Evolutionary conservation across 2,113 vertebrate genomes (phyloP).

Genomic region (Calyptomena viridis): DNA sequence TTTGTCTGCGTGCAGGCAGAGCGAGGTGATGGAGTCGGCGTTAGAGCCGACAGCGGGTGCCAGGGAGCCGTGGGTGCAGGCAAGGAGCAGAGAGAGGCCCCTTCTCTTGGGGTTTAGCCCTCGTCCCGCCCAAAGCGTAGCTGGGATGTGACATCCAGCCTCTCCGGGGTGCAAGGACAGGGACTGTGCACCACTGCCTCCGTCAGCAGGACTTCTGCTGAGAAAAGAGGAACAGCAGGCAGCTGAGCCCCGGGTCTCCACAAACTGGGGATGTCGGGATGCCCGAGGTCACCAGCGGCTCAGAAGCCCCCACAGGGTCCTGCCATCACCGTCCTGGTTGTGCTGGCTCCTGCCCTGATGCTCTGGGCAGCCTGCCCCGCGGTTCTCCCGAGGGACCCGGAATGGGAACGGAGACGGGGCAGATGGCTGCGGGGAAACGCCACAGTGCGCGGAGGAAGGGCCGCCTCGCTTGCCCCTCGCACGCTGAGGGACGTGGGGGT

Average conservation of each 20-base stretch:
- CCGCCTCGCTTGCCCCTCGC: not conserved
- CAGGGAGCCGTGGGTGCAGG: constrained; percentile 7
- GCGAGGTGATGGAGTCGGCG: not conserved
- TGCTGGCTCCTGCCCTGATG: not conserved
- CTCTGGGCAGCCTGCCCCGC: not conserved
- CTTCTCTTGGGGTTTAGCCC: not conserved
- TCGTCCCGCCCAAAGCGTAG: accelerated
- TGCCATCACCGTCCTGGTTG: accelerated
- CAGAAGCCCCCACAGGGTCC: not conserved
- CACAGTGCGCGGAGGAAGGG: not conserved
- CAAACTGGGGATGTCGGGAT: not conserved
- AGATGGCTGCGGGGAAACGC: not conserved
- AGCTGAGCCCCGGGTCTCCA: not conserved
- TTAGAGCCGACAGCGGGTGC: not conserved
- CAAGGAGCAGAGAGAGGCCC: not conserved
- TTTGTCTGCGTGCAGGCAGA: constrained; percentile 25
- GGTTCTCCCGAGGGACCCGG: not conserved
- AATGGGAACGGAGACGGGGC: not conserved
- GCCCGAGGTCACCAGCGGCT: not conserved
- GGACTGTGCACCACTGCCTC: not conserved
- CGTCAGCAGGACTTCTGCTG: not conserved
- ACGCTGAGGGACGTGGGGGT: accelerated
- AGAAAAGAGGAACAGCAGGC: not conserved
- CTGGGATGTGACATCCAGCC: not conserved
- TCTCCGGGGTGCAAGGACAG: not conserved